Evolutionary conservation across 2,113 vertebrate species (phyloP).

Genomic region (Rafetus swinhoei): DNA sequence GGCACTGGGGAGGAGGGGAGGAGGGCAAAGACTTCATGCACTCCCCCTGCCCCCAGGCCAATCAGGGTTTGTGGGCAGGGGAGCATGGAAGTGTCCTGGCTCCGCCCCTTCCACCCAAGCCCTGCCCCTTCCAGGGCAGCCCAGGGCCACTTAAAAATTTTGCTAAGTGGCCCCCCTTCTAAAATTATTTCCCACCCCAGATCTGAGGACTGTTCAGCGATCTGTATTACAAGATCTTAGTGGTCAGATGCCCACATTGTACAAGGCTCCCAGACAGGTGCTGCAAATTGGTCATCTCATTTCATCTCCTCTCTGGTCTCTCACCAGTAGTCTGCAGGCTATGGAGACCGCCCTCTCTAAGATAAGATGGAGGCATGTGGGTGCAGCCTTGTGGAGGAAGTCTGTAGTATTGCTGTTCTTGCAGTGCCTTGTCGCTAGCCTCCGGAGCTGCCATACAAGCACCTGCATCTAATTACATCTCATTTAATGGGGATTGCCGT

Average conservation of each 20-base stretch:
- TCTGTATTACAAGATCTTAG: background rate
- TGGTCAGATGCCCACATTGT: background rate
- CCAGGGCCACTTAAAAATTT: too few relatives aligned
- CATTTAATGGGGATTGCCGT: background rate
- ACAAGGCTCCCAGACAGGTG: background rate
- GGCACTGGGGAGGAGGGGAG: too few relatives aligned
- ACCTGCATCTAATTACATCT: background rate
- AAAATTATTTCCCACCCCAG: too few relatives aligned
- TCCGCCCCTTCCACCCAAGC: too few relatives aligned
- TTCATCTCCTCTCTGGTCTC: background rate
- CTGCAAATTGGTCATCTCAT: accelerated
- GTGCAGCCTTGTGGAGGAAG: background rate
- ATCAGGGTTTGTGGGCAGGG: too few relatives aligned
- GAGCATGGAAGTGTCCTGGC: too few relatives aligned
- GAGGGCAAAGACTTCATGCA: too few relatives aligned
- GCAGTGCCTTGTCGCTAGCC: background rate
- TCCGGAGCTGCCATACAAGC: background rate
- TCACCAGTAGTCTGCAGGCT: background rate
- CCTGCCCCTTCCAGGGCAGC: too few relatives aligned
- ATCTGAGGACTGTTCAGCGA: background rate
- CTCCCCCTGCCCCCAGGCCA: too few relatives aligned
- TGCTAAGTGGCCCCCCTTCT: too few relatives aligned
- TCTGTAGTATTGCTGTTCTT: background rate
- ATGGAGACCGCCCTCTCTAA: accelerated
- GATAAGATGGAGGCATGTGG: background rate